Base-by-base conservation (phyloP, 2,888 invertebrate genomes). In the Myopa tessellatipennis region DNA sequence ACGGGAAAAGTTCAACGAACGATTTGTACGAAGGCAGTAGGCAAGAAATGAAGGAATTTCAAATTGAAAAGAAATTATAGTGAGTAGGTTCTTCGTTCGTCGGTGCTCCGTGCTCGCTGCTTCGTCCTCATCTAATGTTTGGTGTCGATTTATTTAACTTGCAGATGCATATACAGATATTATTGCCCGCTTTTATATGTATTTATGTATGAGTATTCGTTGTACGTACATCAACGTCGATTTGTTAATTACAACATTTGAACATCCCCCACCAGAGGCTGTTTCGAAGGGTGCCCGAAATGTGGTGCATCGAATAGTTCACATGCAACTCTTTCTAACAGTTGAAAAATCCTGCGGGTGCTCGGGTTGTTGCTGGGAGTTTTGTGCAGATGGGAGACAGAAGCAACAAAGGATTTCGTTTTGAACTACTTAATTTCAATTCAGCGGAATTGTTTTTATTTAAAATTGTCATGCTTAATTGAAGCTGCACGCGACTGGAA, bases 1-100 rank as follows among this genome's bases (percentile, higher is more conserved):
- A 73, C n/a, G 38, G 61, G 45, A 40, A 73, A 38, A 73, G 72
- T 60, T 73, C 72, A 61, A 73, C 61, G 72, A 61, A 73, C 72
- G 72, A 73, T 73, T 73, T 73, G 61, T 61, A 65, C 36, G 65
- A 70, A 36, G n/a, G 61, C 45, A 73, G 38, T 5, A 71, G 36
- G n/a, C 26, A n/a, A 60, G 58, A 38, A 14, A 72, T 36, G 52
- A 26, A 34, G 36, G 72, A 58, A 72, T 60, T 38, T 38, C n/a
- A 16, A 38, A 72, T 72, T 36, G 72, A 72, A 60, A 60, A 58
- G 0, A 61, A 72, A 72, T 72, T 36, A 50, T 14, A 8, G 50
- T 52, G 52, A 69, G 26, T 50, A 34, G 50, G 16, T 65, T 65
- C 34, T 61, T 26, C 26, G 26, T 26, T 26, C 26, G 26, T 26